These are phyloP conservation scores for Oplegnathus fasciatus DNA, from an alignment of 2,113 vertebrate genomes.

Conservation along the genomic window DNA sequence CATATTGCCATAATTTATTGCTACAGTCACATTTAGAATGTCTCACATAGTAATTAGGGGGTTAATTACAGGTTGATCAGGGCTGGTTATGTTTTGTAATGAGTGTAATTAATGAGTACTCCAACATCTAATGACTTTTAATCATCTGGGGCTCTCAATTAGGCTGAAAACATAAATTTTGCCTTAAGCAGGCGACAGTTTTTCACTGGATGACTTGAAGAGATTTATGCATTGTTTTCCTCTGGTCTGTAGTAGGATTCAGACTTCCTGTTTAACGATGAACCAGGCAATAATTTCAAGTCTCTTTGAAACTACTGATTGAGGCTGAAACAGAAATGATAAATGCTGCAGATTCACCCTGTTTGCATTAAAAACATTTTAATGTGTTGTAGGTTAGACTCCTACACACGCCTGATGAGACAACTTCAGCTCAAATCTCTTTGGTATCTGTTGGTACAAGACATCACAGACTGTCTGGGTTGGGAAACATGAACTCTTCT, in stretches of 20 bases:
- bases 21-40: neutral
- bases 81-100: neutral
- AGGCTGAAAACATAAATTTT: neutral
- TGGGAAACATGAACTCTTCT: neutral
- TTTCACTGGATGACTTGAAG: neutral
- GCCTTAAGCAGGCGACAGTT: neutral
- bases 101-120: constrained; percentile 18
- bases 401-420: too few relatives aligned
- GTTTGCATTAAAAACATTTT: neutral
- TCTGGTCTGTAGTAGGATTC: neutral
- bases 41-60: neutral
- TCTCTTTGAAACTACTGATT: too few relatives aligned
- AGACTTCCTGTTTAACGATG: neutral
- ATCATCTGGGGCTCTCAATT: neutral
- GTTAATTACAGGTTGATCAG: constrained; percentile 1
- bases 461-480: neutral
- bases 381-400: neutral
- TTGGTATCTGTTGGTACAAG: too few relatives aligned
- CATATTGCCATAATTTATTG: neutral
- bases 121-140: constrained; percentile 13
- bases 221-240: neutral
- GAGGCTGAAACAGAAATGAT: neutral
- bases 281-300: neutral
- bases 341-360: neutral
- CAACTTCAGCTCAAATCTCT: neutral